Percentiles rank a stretch among this genome's conserved stretches.
phyloP scores from a whole-genome alignment of 2,888 invertebrate genomes.

The Notocelia uddmanniana region DNA sequence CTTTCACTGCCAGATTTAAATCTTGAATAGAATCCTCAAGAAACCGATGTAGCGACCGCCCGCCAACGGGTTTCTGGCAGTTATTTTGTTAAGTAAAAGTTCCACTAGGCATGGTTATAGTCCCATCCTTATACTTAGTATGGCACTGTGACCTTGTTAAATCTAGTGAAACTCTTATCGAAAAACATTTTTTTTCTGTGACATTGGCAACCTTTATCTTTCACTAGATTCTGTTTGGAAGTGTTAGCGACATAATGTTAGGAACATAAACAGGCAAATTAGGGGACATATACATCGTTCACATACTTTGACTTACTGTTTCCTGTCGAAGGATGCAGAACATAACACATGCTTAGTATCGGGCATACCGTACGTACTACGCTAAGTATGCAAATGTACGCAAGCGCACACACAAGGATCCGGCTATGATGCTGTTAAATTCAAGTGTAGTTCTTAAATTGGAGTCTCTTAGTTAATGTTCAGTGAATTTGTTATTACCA shows the following conservation, averaged over 20 bases:
- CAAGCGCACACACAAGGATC: slow-evolving; percentile 75
- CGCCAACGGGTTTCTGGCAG: too few relatives aligned
- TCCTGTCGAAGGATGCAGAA: slow-evolving; percentile 88
- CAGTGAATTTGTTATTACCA: slow-evolving; percentile 29
- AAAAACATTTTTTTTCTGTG: neutral
- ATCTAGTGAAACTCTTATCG: neutral
- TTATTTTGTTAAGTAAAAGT: too few relatives aligned
- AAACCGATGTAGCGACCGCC: too few relatives aligned
- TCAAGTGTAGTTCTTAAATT: slow-evolving; percentile 2
- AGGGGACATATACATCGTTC: slow-evolving; percentile 67
- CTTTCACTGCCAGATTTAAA: too few relatives aligned
- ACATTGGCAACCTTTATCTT: neutral
- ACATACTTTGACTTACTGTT: slow-evolving; percentile 90
- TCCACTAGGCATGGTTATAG: too few relatives aligned
- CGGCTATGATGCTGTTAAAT: slow-evolving; percentile 57
- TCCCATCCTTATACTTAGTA: neutral
- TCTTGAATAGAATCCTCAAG: too few relatives aligned
- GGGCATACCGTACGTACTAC: slow-evolving; percentile 54
- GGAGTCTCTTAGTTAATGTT: slow-evolving; percentile 30
- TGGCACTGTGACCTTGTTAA: neutral
- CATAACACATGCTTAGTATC: slow-evolving; percentile 85
- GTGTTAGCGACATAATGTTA: slow-evolving; percentile 83
- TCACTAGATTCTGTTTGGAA: slow-evolving; percentile 49
- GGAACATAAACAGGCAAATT: slow-evolving; percentile 73
- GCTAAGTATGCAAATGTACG: slow-evolving; percentile 54